Percentiles rank a stretch among this genome's conserved stretches.
Conservation (phyloP, 2,888 invertebrate genomes). For the Nyleta sp. region DNA sequence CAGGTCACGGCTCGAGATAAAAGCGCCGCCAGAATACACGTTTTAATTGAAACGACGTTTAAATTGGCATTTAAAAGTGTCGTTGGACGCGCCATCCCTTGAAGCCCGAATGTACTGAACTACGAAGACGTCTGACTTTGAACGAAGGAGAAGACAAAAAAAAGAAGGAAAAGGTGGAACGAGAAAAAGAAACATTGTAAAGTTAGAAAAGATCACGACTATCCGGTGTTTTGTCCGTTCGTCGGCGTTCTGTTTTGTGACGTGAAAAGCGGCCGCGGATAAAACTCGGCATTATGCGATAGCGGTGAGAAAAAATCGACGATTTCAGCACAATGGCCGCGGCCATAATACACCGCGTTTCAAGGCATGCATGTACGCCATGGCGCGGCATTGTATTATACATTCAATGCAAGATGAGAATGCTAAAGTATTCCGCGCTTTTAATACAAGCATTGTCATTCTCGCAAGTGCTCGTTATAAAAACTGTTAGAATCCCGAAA, state of each 20-base stretch:
- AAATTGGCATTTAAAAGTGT: conserved; percentile 51
- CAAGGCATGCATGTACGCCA: conserved; percentile 30
- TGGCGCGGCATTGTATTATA: conserved; percentile 45
- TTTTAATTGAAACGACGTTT: conserved; percentile 70
- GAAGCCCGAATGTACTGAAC: conserved; percentile 26
- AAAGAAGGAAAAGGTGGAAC: no score
- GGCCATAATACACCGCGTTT: conserved; percentile 37
- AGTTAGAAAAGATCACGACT: conserved; percentile 39
- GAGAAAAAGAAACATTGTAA: not conserved
- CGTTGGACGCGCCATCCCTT: not conserved
- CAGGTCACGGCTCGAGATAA: conserved; percentile 69
- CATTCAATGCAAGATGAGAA: conserved; percentile 56
- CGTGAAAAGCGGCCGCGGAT: conserved; percentile 29
- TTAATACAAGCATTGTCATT: conserved; percentile 60
- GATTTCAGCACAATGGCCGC: conserved; percentile 31
- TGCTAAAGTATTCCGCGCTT: conserved; percentile 48
- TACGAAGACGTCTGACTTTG: not conserved
- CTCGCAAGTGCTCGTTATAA: conserved; percentile 53
- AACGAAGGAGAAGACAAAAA: not conserved
- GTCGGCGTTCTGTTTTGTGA: conserved; percentile 37
- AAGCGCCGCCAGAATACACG: conserved; percentile 61
- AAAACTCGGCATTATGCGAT: conserved; percentile 47
- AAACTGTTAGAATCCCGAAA: conserved; percentile 49
- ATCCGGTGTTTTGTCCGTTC: conserved; percentile 35
- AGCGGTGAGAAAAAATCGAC: conserved; percentile 46